A percentile compares a stretch with the other conserved stretches of the same genome.
These are phyloP conservation scores for Sardina pilchardus DNA, from an alignment of 2,113 vertebrate genomes.

Conservation along the genomic window DNA sequence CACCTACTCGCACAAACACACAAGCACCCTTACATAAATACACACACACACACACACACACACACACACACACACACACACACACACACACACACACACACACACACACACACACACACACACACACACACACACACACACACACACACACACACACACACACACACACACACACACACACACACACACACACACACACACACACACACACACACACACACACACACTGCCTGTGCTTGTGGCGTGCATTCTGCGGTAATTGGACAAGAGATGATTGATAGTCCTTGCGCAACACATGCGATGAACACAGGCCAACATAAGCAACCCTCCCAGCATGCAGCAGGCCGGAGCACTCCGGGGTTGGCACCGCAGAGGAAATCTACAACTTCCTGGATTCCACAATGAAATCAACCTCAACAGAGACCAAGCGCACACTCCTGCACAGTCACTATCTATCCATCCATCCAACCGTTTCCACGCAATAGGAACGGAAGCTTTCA, in stretches of 20 bases:
- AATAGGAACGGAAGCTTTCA: background rate
- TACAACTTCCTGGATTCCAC: background rate
- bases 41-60: constrained; percentile 9
- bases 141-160: background rate
- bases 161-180: background rate
- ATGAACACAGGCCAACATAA: background rate
- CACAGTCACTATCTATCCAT: too few relatives aligned
- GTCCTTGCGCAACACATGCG: background rate
- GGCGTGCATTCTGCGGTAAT: background rate
- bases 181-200: background rate
- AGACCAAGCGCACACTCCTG: too few relatives aligned
- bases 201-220: background rate
- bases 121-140: constrained; percentile 9
- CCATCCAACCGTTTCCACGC: background rate
- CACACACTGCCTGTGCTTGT: background rate
- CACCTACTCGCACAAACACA: background rate
- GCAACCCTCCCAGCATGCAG: background rate
- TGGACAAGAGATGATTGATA: background rate
- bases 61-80: background rate
- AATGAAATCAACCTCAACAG: background rate
- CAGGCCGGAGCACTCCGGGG: background rate
- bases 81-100: background rate
- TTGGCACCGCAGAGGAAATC: background rate
- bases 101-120: background rate
- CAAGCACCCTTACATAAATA: background rate